These are phyloP conservation scores for Aradophagus sp. DNA, from an alignment of 1,140 invertebrate genomes.

Conservation along the genomic window DNA sequence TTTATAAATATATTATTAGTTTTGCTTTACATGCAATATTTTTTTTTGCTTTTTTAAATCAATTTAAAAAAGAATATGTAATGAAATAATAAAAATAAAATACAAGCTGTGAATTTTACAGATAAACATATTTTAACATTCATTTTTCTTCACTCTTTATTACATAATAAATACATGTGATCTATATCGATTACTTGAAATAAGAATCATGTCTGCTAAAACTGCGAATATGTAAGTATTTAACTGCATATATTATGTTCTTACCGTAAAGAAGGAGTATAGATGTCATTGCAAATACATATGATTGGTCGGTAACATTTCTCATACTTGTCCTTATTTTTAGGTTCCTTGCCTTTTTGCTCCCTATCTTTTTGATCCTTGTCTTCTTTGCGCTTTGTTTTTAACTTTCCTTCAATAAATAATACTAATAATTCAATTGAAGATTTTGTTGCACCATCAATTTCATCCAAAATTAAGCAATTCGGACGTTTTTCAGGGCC, in stretches of 20 bases:
- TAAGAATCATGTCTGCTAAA: slow-evolving; percentile 2
- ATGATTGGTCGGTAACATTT: slow-evolving; percentile 89
- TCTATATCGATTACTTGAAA: too few relatives aligned
- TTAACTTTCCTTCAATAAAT: slow-evolving; percentile 83
- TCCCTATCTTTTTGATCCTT: too few relatives aligned
- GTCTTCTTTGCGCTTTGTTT: too few relatives aligned
- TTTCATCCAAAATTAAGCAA: slow-evolving; percentile 97
- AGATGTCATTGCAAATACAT: slow-evolving; percentile 97
- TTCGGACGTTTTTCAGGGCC: slow-evolving; percentile 89
- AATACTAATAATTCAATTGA: slow-evolving; percentile 92
- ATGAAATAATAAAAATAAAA: too few relatives aligned
- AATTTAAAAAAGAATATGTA: too few relatives aligned
- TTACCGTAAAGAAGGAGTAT: slow-evolving; percentile 87
- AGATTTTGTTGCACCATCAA: slow-evolving; percentile 91
- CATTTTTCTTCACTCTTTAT: too few relatives aligned
- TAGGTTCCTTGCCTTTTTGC: slow-evolving; percentile 72
- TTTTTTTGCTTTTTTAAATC: slow-evolving; percentile 7
- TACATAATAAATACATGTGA: too few relatives aligned
- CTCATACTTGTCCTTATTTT: slow-evolving; percentile 77
- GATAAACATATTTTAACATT: too few relatives aligned
- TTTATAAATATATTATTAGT: slow-evolving; percentile 2
- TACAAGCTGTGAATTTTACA: too few relatives aligned
- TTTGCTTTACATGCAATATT: slow-evolving; percentile 4
- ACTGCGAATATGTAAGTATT: neutral
- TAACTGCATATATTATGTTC: neutral